These are phyloP conservation scores for Calyptomena viridis DNA, from an alignment of 2,113 vertebrate species.

Conservation along the genomic window DNA sequence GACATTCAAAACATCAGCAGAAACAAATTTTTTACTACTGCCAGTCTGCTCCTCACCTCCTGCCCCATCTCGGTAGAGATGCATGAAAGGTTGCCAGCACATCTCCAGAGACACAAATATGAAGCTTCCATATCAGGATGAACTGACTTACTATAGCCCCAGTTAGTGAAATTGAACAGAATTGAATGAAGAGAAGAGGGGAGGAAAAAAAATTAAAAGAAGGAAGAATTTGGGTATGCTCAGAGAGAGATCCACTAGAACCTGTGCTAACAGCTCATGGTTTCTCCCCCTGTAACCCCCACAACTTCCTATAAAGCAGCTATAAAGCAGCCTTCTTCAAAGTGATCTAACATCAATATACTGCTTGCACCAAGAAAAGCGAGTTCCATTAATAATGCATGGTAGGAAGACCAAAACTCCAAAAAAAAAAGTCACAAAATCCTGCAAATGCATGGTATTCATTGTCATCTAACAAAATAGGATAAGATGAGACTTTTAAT, in stretches of 20 bases:
- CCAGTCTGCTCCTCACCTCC: too few relatives aligned
- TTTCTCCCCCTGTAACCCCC: neutral
- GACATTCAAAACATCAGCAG: neutral
- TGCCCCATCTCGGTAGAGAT: neutral
- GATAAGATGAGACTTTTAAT: neutral
- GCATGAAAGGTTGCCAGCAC: neutral
- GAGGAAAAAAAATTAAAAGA: neutral
- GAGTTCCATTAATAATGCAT: neutral
- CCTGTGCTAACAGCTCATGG: too few relatives aligned
- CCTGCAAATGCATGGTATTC: fast-evolving
- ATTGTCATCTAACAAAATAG: neutral
- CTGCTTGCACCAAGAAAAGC: neutral
- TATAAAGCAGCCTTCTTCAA: neutral
- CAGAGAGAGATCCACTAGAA: neutral
- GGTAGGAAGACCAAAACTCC: neutral
- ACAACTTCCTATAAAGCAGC: fast-evolving
- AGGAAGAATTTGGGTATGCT: fast-evolving
- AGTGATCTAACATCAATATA: neutral
- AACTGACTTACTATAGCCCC: fast-evolving
- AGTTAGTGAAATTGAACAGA: neutral
- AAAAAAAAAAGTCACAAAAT: neutral
- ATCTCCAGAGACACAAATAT: neutral
- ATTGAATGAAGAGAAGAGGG: neutral
- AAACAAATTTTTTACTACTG: neutral
- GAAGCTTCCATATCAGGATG: neutral